phyloP scores from a whole-genome alignment of 2,113 vertebrate species.

The Misgurnus anguillicaudatus region DNA sequence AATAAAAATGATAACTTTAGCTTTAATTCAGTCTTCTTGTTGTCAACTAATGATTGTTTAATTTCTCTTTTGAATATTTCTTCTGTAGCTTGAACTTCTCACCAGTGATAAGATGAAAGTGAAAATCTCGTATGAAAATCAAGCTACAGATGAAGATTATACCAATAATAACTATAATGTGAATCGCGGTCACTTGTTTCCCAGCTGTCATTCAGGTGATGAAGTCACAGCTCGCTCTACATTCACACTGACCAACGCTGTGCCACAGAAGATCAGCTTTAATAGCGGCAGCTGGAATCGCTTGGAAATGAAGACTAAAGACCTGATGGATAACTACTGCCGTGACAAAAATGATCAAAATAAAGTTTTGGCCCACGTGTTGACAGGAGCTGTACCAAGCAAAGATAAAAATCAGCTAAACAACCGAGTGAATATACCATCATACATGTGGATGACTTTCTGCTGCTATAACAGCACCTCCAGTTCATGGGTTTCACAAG shows the following conservation, averaged over 20 bases:
- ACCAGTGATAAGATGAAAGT: neutral
- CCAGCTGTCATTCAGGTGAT: neutral
- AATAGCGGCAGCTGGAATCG: neutral
- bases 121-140: neutral
- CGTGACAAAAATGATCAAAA: neutral
- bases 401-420: neutral
- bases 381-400: conserved; percentile 17
- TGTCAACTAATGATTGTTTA: neutral
- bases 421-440: neutral
- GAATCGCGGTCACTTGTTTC: conserved; percentile 15
- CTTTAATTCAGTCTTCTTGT: neutral
- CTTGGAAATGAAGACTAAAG: neutral
- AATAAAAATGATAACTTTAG: neutral
- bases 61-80: neutral
- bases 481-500: neutral
- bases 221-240: neutral
- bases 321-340: neutral
- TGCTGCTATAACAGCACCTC: neutral
- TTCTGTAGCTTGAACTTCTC: neutral
- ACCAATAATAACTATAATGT: rapidly evolving
- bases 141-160: neutral
- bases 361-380: neutral
- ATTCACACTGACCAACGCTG: conserved; percentile 1
- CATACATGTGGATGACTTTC: neutral
- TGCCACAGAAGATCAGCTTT: neutral